Evolutionary conservation across 2,113 vertebrate species (phyloP).

Genomic region (Leuciscus idus): DNA sequence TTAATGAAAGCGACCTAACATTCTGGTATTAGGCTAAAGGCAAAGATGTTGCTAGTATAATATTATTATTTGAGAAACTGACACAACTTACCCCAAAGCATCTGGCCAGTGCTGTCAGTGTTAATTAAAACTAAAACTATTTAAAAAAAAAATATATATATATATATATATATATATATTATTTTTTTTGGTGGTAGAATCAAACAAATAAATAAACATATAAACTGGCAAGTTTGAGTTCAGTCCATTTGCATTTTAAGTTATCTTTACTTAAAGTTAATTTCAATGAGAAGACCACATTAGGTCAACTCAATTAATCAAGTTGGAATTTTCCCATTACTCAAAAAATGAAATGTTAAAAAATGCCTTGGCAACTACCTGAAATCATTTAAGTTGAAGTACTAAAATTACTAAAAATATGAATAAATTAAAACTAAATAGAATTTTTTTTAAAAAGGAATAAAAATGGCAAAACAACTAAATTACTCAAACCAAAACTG

Average conservation of each 20-base stretch:
- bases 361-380: no score
- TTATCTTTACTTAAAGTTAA: no score
- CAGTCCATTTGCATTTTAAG: no score
- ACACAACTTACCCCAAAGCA: background rate
- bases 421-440: background rate
- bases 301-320: no score
- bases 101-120: background rate
- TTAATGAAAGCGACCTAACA: slow-evolving; percentile 1
- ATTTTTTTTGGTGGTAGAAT: background rate
- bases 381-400: background rate
- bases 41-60: background rate
- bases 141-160: background rate
- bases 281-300: no score
- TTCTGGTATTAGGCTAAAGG: background rate
- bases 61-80: background rate
- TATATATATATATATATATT: no score
- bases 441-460: background rate
- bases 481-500: background rate
- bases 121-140: background rate
- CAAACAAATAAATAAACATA: background rate
- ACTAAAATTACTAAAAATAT: background rate
- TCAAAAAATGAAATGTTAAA: background rate
- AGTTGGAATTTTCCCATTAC: no score
- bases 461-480: background rate
- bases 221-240: no score